Conservation (phyloP, 2,888 invertebrate genomes). For the Chironomus tentans region DNA sequence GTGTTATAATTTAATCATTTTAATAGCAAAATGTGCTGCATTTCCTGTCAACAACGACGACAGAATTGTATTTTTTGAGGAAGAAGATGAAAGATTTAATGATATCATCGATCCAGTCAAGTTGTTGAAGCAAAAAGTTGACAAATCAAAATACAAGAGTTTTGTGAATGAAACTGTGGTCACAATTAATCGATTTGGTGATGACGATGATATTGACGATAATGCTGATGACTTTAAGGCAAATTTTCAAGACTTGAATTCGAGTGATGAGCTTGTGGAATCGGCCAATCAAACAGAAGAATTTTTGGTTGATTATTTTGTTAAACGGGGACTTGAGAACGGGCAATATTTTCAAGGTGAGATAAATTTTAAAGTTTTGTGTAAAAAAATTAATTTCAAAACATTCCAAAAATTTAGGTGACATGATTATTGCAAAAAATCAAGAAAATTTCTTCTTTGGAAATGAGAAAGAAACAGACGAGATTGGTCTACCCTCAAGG, state of each 20-base stretch:
- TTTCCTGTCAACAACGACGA: too few relatives aligned
- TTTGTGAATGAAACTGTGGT: not conserved
- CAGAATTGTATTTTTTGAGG: not conserved
- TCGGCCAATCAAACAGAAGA: not conserved
- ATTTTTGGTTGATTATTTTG: not conserved
- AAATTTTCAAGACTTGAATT: not conserved
- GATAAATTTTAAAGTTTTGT: too few relatives aligned
- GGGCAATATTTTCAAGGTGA: constrained; percentile 10
- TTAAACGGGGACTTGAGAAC: not conserved
- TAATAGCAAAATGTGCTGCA: too few relatives aligned
- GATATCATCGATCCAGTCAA: not conserved
- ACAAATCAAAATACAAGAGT: not conserved
- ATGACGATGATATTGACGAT: not conserved
- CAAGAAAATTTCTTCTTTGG: not conserved
- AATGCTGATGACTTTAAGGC: not conserved
- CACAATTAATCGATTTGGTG: not conserved
- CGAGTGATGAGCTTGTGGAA: not conserved
- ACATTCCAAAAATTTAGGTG: not conserved
- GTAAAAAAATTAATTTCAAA: too few relatives aligned
- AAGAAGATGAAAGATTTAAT: not conserved
- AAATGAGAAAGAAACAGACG: not conserved
- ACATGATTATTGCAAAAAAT: not conserved
- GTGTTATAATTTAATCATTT: too few relatives aligned
- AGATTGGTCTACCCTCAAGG: not conserved
- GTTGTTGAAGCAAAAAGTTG: not conserved